These are phyloP conservation scores for Psittacula echo DNA, from an alignment of 2,797 vertebrate species.

Conservation along the genomic window DNA sequence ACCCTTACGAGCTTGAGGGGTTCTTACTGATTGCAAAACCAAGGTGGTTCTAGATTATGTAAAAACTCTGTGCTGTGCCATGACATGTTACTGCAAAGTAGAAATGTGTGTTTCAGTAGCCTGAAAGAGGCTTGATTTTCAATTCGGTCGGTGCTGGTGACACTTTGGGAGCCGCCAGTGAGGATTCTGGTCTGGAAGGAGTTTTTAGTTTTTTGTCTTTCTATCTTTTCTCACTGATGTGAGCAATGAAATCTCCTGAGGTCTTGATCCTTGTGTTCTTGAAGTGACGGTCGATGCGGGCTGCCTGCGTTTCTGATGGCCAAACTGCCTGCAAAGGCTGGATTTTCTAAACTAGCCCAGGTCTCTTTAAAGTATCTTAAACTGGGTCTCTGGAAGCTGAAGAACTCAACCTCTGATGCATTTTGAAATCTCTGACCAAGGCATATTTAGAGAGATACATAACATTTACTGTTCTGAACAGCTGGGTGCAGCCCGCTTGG, in stretches of 20 bases:
- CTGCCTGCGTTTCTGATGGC: not conserved
- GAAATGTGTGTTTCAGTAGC: not conserved
- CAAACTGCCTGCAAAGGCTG: not conserved
- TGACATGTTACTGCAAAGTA: not conserved
- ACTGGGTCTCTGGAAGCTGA: not conserved
- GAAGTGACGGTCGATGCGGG: fast-evolving
- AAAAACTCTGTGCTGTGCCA: not conserved
- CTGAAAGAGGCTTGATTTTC: not conserved
- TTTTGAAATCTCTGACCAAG: not conserved
- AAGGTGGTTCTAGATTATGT: not conserved
- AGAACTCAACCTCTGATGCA: fast-evolving
- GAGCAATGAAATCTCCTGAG: not conserved
- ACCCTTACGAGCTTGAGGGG: not conserved
- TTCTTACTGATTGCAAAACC: not conserved
- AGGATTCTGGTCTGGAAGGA: not conserved
- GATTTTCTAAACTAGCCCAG: not conserved
- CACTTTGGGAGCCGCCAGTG: not conserved
- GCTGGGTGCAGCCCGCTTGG: not conserved
- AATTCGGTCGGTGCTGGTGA: not conserved
- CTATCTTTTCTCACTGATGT: not conserved
- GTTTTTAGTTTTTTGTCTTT: not conserved
- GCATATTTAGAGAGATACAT: not conserved
- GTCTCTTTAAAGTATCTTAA: not conserved
- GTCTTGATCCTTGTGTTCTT: not conserved
- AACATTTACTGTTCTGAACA: fast-evolving